Evolutionary conservation across 2,797 vertebrate species (phyloP).

Genomic region (Melanotaenia parkinsoni): DNA sequence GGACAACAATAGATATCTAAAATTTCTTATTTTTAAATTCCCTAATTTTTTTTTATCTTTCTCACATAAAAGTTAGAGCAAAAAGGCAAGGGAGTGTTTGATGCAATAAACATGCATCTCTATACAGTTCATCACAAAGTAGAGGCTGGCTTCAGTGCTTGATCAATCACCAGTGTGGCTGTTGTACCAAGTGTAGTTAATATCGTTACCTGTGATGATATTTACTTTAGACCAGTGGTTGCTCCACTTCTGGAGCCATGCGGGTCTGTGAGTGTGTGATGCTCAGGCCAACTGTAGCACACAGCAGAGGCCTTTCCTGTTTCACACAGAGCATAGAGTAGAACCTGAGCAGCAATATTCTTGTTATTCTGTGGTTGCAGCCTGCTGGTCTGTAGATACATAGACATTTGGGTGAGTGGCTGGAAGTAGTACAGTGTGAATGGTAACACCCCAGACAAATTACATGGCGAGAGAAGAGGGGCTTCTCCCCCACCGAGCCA

Average conservation of each 20-base stretch:
- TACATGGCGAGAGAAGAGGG: constrained; percentile 75
- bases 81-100: constrained; percentile 3
- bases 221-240: constrained; percentile 72
- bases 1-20: neutral
- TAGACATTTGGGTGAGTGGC: constrained; percentile 71
- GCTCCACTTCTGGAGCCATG: constrained; percentile 51
- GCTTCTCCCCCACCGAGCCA: constrained; percentile 79
- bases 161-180: constrained; percentile 54
- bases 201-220: constrained; percentile 74
- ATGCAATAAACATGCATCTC: constrained; percentile 18
- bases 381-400: constrained; percentile 83
- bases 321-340: constrained; percentile 68
- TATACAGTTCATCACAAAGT: constrained; percentile 48
- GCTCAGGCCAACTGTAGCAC: constrained; percentile 60
- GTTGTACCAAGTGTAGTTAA: constrained; percentile 64
- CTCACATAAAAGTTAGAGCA: neutral
- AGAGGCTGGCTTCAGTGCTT: constrained; percentile 50
- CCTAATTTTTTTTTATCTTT: neutral
- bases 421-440: constrained; percentile 80
- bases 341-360: constrained; percentile 73
- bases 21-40: neutral
- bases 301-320: constrained; percentile 65
- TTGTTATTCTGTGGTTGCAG: constrained; percentile 80
- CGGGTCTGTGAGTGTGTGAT: constrained; percentile 51
- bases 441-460: constrained; percentile 84